Evolutionary conservation across 2,888 invertebrate genomes (phyloP).

Genomic region (Aspidapion aeneum): DNA sequence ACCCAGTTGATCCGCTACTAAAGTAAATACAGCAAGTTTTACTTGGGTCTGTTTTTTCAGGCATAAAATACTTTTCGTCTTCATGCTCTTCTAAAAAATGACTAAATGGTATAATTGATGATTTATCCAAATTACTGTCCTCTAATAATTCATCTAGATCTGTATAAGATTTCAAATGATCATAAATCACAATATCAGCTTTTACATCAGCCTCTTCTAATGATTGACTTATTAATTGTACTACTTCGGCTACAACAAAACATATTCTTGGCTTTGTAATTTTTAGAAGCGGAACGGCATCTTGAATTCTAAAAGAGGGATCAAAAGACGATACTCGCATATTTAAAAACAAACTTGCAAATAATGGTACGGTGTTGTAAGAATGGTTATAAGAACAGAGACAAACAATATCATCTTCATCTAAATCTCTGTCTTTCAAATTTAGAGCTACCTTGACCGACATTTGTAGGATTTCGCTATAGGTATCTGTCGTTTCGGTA

Average conservation of each 20-base stretch:
- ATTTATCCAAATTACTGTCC: too few species aligned
- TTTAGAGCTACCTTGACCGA: conserved; percentile 49
- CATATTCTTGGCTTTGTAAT: conserved; percentile 37
- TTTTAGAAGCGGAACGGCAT: conserved; percentile 33
- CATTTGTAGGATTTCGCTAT: conserved; percentile 43
- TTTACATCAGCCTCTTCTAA: conserved; percentile 28
- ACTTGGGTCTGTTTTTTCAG: conserved; percentile 20
- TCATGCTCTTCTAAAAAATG: conserved; percentile 29
- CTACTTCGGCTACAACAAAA: conserved; percentile 34
- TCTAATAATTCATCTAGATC: not conserved
- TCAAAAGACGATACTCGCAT: conserved; percentile 37
- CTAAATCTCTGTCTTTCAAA: conserved; percentile 44
- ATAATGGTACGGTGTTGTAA: conserved; percentile 48
- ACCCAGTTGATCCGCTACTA: conserved; percentile 43
- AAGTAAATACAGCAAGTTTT: conserved; percentile 36
- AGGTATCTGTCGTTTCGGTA: conserved; percentile 48
- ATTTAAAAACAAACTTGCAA: conserved; percentile 50
- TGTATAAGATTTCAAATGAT: conserved; percentile 9
- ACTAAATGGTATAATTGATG: conserved; percentile 6
- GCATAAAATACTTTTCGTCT: conserved; percentile 34
- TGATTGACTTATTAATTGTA: conserved; percentile 32
- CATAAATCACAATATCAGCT: conserved; percentile 37
- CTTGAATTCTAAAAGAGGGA: conserved; percentile 32
- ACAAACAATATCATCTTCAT: conserved; percentile 47
- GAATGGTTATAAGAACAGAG: conserved; percentile 50